A percentile compares a stretch with the other conserved stretches of the same genome.
Conservation (phyloP, 2,888 invertebrate species). For the Eupithecia vulgata region DNA sequence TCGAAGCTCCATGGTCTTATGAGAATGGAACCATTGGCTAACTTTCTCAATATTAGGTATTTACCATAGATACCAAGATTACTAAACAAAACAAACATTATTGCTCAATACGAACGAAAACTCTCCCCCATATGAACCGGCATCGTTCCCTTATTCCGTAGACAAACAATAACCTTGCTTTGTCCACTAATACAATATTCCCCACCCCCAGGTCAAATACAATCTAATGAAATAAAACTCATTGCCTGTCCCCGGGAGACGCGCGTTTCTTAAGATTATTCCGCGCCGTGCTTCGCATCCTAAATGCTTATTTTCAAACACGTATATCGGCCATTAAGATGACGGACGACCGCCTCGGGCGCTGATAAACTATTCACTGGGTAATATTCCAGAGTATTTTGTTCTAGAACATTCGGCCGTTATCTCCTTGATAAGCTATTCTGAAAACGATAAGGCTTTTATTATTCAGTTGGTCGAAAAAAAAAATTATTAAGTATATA, state of each 20-base stretch:
- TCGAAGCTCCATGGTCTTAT: no score
- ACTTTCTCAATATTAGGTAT: not conserved
- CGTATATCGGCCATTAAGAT: slow-evolving; percentile 45
- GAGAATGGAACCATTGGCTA: not conserved
- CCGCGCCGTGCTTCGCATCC: slow-evolving; percentile 39
- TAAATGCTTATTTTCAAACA: slow-evolving; percentile 36
- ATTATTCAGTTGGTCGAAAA: not conserved
- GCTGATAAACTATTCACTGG: slow-evolving; percentile 44
- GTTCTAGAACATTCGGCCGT: slow-evolving; percentile 6
- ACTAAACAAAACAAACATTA: not conserved
- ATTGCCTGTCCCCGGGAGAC: slow-evolving; percentile 34
- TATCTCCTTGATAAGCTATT: slow-evolving; percentile 14
- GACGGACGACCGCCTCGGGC: slow-evolving; percentile 33
- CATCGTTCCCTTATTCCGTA: slow-evolving; percentile 6
- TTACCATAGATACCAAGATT: not conserved
- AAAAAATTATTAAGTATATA: no score
- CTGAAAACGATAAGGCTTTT: not conserved
- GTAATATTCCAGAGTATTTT: slow-evolving; percentile 34
- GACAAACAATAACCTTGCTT: slow-evolving; percentile 18
- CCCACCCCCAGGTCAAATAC: slow-evolving; percentile 17
- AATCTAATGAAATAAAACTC: slow-evolving; percentile 16
- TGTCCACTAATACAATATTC: slow-evolving; percentile 28
- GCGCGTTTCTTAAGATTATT: slow-evolving; percentile 41
- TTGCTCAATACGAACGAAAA: not conserved
- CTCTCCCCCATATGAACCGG: slow-evolving; percentile 7